These are phyloP conservation scores for Serinus canaria DNA, from an alignment of 2,113 vertebrate species.

Conservation along the genomic window DNA sequence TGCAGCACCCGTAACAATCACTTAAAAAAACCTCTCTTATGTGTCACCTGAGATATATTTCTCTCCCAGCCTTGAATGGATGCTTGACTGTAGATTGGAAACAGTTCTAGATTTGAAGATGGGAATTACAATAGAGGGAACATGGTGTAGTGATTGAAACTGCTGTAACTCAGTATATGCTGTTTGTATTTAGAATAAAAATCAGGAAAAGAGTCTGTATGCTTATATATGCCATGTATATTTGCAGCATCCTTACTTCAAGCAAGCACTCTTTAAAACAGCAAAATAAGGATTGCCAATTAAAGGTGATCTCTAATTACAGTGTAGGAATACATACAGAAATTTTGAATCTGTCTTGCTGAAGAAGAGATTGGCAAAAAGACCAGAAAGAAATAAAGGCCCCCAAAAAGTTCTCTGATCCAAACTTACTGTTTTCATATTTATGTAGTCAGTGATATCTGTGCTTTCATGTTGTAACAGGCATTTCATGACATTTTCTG, in stretches of 20 bases:
- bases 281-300: background rate
- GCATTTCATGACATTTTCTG: conserved; percentile 37
- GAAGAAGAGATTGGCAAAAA: background rate
- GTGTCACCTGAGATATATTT: background rate
- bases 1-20: background rate
- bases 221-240: background rate
- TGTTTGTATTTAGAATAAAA: background rate
- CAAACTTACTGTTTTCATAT: background rate
- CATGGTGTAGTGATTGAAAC: background rate
- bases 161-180: background rate
- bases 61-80: background rate
- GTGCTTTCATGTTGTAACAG: background rate
- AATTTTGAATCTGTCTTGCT: background rate
- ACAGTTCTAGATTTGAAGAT: background rate
- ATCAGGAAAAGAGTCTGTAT: background rate
- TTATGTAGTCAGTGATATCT: background rate
- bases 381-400: background rate
- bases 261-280: background rate
- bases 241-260: background rate
- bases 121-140: background rate
- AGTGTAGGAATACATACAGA: background rate
- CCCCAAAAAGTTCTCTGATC: background rate
- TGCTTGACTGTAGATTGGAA: background rate
- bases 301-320: background rate
- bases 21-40: background rate